Base-by-base conservation (phyloP, 2,888 invertebrate genomes). In the Nycteola revayana region DNA sequence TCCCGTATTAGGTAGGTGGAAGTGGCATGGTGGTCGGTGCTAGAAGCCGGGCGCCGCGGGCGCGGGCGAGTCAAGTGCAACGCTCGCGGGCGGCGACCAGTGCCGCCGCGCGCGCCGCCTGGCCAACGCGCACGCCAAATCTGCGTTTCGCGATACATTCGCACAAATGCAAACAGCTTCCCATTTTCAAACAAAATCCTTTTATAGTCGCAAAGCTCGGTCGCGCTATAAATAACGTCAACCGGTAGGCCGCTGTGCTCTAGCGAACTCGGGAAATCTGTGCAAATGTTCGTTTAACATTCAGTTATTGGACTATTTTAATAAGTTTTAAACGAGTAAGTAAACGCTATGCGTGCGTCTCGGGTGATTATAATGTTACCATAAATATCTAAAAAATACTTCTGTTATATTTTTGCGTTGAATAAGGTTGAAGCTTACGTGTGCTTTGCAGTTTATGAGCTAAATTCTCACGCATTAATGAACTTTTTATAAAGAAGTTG, bases 101-200 rank as follows among this genome's bases (percentile, higher is more conserved):
- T 83, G 74, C 74, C 74, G 68, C 69, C 73, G 79, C 85, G 87
- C 76, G 78, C 83, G 73, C 73, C 75, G 79, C 40, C 71, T 65
- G 60, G 67, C 77, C 75, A 73, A 83, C 84, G 83, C 86, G 87
- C 80, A 72, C 69, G 81, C 79, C 70, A 79, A 79, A 61, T 64
- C 54, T 69, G 68, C 66, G 59, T 66, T 75, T 75, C 74, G 75
- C 75, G 57, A 66, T 54, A 66, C 45, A 63, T 64, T 63, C 66
- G 64, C 68, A 53, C 55, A 51, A 60, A 66, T 62, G 52, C 58
- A 56, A 62, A 64, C 56, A 59, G 58, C 58, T 56, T 50, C 55
- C 57, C 59, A 60, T 64, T 66, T 66, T 62, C 47, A 61, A 64
- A 66, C 62, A 59, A 71, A 71, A 69, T 60, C 73, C 69, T 65